Evolutionary conservation across 2,888 invertebrate species (phyloP), one percentile per base, ranked within the genome.

Genomic region (Lypha dubia): DNA sequence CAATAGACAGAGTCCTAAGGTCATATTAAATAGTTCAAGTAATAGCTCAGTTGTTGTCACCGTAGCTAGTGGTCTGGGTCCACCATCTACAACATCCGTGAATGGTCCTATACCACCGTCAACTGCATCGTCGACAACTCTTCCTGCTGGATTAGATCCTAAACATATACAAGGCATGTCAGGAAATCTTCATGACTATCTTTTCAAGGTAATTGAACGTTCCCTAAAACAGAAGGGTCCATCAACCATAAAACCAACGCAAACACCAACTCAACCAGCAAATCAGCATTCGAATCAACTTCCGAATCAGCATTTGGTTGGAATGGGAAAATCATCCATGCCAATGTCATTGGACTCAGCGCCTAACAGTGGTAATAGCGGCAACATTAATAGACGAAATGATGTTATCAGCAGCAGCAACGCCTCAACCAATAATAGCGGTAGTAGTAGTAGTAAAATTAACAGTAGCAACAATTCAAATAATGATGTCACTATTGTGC

Each of bases 121-220:
- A 5, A 15, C 65, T n/a, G 8, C 77, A 9, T 28, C 71, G 6
- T 38, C 73, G 7, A 15, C 76, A 88, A 67, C 84, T 87, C 0
- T 77, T 81, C 24, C 13, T 17, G 65, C 35, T 75, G 85, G 79
- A 22, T 74, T 58, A 20, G 74, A 85, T 76, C 77, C 85, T 15
- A 87, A 87, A 62, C 83, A 83, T 62, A 46, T 20, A n/a, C 56
- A 58, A 17, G 73, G 60, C 17, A 79, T 81, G 67, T 79, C 86
- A 22, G 93, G 96, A 82, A 96, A 96, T 70, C 96, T 97, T 22
- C 95, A 96, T 87, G 97, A 97, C 91, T 94, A 97, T 77, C 95
- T 97, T 91, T 93, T 95, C 87, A 96, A 96, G 88, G 95, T 97
- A 79, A 97, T 97, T 83, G 97, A 97, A 92, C 94, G 95, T 90